These are phyloP conservation scores for Pelecanus crispus DNA, from an alignment of 2,113 vertebrate genomes.

Conservation along the genomic window DNA sequence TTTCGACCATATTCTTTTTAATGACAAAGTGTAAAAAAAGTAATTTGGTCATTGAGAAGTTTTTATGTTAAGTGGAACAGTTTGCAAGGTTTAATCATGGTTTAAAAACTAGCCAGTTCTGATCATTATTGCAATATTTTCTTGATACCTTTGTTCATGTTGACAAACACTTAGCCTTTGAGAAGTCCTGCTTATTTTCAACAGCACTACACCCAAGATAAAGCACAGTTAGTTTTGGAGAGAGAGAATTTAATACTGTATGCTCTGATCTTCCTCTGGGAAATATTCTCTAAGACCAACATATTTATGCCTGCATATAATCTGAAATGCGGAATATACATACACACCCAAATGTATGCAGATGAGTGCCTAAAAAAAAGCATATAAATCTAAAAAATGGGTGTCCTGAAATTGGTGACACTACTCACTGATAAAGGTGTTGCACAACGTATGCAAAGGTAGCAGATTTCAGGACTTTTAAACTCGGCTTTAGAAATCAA, in stretches of 20 bases:
- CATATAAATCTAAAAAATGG: not conserved
- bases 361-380: not conserved
- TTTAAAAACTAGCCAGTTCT: not conserved
- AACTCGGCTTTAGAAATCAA: not conserved
- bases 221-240: not conserved
- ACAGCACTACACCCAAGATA: not conserved
- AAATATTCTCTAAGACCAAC: not conserved
- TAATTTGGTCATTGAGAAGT: not conserved
- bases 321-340: not conserved
- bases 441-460: not conserved
- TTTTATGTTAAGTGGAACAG: not conserved
- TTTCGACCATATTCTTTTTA: not conserved
- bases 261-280: not conserved
- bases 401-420: not conserved
- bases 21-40: not conserved
- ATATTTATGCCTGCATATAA: not conserved
- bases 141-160: not conserved
- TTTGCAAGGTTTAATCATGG: not conserved
- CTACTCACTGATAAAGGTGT: not conserved
- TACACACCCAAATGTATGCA: not conserved
- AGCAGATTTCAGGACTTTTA: not conserved
- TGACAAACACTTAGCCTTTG: not conserved
- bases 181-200: not conserved
- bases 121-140: not conserved
- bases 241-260: not conserved